A percentile compares a stretch with the other conserved stretches of the same genome.
These are phyloP conservation scores for Spongilla lacustris DNA, from an alignment of 37 sponge, comb jelly and placozoan genomes.

Conservation along the genomic window DNA sequence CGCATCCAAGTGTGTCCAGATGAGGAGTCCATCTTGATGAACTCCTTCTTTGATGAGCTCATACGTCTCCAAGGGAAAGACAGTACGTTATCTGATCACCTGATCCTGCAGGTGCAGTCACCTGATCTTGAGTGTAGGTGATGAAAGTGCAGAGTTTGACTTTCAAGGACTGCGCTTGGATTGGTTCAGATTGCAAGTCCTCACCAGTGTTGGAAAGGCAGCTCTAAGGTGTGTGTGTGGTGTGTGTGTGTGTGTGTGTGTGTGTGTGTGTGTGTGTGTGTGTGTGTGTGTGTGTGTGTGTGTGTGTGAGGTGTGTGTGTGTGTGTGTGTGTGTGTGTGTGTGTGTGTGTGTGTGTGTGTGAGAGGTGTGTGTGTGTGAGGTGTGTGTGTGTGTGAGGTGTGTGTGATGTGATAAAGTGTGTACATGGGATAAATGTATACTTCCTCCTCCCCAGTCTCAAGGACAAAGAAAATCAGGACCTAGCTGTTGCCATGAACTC, in stretches of 20 bases:
- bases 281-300: too few relatives aligned
- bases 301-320: too few relatives aligned
- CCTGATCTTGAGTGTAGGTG: slow-evolving; percentile 27
- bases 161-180: slow-evolving; percentile 89
- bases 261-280: background rate
- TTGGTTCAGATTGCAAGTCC: slow-evolving; percentile 93
- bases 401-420: background rate
- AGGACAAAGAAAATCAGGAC: slow-evolving; percentile 65
- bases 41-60: slow-evolving; percentile 86
- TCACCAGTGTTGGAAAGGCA: slow-evolving; percentile 59
- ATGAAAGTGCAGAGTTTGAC: slow-evolving; percentile 69
- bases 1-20: slow-evolving; percentile 84
- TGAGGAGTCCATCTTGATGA: slow-evolving; percentile 86
- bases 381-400: background rate
- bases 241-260: background rate
- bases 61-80: slow-evolving; percentile 74
- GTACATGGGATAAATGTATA: too few relatives aligned
- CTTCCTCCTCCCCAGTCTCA: slow-evolving; percentile 30
- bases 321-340: background rate
- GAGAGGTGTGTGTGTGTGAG: background rate
- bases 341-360: slow-evolving; percentile 4
- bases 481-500: slow-evolving; percentile 90
- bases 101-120: background rate
- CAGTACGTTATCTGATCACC: background rate
- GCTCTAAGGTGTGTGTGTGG: slow-evolving; percentile 38